Base-by-base conservation (phyloP, 2,797 vertebrate species). In the Rhadinocentrus ornatus region DNA sequence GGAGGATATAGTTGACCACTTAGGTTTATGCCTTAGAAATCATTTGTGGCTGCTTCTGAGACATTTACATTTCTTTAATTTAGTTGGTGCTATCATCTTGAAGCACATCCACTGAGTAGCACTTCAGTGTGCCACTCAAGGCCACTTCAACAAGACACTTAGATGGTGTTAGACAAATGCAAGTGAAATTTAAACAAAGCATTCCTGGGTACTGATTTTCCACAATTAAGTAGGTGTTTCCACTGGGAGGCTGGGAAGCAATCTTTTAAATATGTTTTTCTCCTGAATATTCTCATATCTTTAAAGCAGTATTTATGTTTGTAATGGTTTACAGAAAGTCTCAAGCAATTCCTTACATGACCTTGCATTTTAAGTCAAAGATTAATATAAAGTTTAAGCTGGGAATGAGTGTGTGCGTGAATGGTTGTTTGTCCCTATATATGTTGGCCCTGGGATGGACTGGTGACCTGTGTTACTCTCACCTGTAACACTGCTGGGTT, bases 31-130 rank as follows among this genome's bases (percentile, higher is more conserved):
- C 29, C 41, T 18, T 34, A 66, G 55, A 61, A 76, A 74, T 48
- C 34, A 50, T 12, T 11, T 66, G 29, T 1, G 20, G 31, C 48
- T 35, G 27, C 16, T 61, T 76, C 60, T 52, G 26, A 13, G 70
- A 61, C 54, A 32, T 80, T 86, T 82, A 57, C 16, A 74, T 73
- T 22, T 77, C 52, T 64, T 60, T 32, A 57, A 62, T 82, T 73
- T 57, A 71, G 62, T 31, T 53, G 53, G 6, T 35, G 44, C 62
- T 73, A 48, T 65, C 74, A 69, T 70, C 62, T 35, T 16, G 26
- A 64, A 31, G 60, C 26, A 39, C 8, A 56, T 24, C 32, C 39
- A 48, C 62, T n/a, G 4, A 55, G 15, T 6, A 32, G 35, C 41
- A 35, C 39, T 72, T 72, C 44, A 63, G 7, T n/a, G 18, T 56